Conservation (phyloP, 1,140 invertebrate genomes). For the Pseudomyrmex gracilis region DNA sequence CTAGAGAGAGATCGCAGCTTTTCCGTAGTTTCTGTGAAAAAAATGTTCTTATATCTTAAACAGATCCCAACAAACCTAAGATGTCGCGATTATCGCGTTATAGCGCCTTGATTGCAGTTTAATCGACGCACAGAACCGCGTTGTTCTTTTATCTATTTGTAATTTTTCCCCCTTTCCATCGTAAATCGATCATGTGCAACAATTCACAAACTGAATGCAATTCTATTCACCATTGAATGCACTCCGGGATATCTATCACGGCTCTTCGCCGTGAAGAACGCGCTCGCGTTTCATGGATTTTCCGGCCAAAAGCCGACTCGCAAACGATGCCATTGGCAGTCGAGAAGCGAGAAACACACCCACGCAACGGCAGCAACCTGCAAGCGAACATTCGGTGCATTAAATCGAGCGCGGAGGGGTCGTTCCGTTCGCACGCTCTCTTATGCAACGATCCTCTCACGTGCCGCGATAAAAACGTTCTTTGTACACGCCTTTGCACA, state of each 20-base stretch:
- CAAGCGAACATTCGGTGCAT: slow-evolving; percentile 41
- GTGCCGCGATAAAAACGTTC: slow-evolving; percentile 40
- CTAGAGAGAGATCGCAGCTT: background rate
- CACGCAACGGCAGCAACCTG: slow-evolving; percentile 50
- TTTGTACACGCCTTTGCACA: background rate
- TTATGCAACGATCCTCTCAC: slow-evolving; percentile 70
- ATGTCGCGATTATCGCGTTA: too few relatives aligned
- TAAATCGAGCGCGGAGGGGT: slow-evolving; percentile 61
- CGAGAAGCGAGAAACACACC: slow-evolving; percentile 39
- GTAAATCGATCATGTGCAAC: background rate
- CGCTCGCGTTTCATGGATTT: background rate
- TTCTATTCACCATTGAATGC: background rate
- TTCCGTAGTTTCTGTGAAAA: too few relatives aligned
- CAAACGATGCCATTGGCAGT: background rate
- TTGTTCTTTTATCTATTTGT: background rate
- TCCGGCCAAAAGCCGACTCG: background rate
- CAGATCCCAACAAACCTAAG: background rate
- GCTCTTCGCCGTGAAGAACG: background rate
- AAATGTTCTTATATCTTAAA: background rate
- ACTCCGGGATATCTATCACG: background rate
- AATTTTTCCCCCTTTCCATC: background rate
- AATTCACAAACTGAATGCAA: background rate
- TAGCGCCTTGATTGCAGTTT: background rate
- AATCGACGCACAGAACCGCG: background rate
- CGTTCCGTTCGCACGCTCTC: slow-evolving; percentile 76